Conservation (phyloP, 1,140 invertebrate species). For the Caenorhabditis briggsae region DNA sequence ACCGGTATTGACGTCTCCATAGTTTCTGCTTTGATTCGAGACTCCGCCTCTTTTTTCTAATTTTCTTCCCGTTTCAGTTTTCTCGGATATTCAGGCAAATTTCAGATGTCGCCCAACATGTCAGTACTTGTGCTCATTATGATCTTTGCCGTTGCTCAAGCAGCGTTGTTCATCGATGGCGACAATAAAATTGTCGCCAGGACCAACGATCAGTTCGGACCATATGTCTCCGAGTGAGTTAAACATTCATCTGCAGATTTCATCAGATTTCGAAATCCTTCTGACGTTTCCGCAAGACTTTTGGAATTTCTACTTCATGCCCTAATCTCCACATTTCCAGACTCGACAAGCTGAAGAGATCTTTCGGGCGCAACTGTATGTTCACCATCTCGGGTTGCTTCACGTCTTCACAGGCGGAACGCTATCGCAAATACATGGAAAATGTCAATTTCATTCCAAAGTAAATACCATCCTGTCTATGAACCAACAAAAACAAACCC, state of each 20-base stretch:
- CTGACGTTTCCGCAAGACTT: too few species aligned
- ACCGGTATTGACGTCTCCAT: not conserved
- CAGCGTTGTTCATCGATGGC: constrained; percentile 4
- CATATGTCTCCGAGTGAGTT: constrained; percentile 24
- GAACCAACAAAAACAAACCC: not conserved
- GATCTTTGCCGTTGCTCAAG: constrained; percentile 1
- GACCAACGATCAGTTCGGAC: not conserved
- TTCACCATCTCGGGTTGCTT: constrained; percentile 45
- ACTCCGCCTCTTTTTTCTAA: constrained; percentile 1
- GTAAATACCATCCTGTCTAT: not conserved
- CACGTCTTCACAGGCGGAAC: constrained; percentile 30
- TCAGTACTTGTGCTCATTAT: constrained; percentile 25
- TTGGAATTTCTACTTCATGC: not conserved
- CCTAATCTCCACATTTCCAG: not conserved
- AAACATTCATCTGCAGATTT: too few species aligned
- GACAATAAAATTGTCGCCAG: not conserved
- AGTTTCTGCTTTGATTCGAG: not conserved
- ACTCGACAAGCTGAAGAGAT: constrained; percentile 38
- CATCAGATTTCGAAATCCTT: too few species aligned
- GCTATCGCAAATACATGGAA: constrained; percentile 46
- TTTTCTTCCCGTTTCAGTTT: not conserved
- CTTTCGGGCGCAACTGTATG: constrained; percentile 53
- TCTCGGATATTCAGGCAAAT: not conserved
- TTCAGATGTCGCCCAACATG: constrained; percentile 39
- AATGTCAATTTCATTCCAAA: constrained; percentile 48